Evolutionary conservation across 2,113 vertebrate species (phyloP).

Genomic region (Indicator indicator): DNA sequence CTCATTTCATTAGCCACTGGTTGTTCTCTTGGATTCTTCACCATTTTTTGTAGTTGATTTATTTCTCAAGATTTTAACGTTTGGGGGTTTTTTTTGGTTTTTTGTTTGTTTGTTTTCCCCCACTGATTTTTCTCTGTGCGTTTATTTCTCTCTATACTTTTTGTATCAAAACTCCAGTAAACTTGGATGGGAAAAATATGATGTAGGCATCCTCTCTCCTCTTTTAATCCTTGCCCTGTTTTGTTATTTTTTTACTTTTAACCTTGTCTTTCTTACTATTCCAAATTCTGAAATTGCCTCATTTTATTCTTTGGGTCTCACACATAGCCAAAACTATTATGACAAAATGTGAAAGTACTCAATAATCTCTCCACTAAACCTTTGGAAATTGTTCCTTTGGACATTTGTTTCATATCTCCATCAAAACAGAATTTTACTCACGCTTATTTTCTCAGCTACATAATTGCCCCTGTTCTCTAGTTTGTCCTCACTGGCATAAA

Average conservation of each 20-base stretch:
- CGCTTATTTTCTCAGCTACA: constrained; percentile 83
- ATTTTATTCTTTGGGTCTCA: neutral
- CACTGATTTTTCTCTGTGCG: neutral
- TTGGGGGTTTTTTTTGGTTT: neutral
- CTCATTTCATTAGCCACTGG: neutral
- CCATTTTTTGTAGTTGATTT: neutral
- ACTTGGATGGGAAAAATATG: neutral
- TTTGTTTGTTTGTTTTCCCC: neutral
- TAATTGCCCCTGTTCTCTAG: constrained; percentile 95
- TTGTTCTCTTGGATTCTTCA: neutral
- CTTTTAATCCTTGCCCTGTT: neutral
- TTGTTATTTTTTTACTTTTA: neutral
- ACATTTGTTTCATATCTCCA: neutral
- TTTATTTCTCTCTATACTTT: neutral
- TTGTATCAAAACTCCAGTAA: neutral
- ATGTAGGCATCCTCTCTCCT: neutral
- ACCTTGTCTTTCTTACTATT: neutral
- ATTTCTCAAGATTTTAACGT: neutral
- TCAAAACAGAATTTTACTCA: constrained; percentile 73
- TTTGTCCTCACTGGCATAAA: constrained; percentile 98
- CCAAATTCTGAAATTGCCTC: neutral
- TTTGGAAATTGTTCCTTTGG: neutral
- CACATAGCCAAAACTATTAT: neutral
- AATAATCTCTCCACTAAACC: neutral
- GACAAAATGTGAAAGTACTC: neutral